A percentile compares a stretch with the other conserved stretches of the same genome.
phyloP scores from a whole-genome alignment of 2,888 invertebrate species.

The Electrophaes corylata region DNA sequence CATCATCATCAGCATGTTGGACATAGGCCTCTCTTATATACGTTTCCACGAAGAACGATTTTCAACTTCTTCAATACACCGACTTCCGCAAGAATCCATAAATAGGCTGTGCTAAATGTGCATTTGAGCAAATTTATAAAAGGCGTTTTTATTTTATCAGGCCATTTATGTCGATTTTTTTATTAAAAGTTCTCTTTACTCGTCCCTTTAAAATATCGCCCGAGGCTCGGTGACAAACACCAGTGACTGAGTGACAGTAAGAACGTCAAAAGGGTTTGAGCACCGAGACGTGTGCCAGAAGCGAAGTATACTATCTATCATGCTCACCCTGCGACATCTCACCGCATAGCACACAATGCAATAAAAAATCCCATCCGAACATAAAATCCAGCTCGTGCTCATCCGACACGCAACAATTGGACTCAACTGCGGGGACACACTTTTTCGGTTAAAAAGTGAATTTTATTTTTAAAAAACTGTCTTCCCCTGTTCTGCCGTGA shows the following conservation, averaged over 20 bases:
- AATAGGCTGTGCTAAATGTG: background rate
- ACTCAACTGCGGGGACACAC: slow-evolving; percentile 76
- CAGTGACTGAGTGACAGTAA: slow-evolving; percentile 37
- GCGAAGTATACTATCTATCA: slow-evolving; percentile 52
- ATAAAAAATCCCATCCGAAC: slow-evolving; percentile 80
- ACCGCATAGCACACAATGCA: slow-evolving; percentile 68
- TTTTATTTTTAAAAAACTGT: slow-evolving; percentile 80
- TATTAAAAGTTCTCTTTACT: slow-evolving; percentile 15
- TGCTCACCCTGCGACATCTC: slow-evolving; percentile 44
- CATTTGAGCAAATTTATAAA: background rate
- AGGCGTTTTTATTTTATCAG: slow-evolving; percentile 43
- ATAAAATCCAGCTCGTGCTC: slow-evolving; percentile 82
- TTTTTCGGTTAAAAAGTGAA: slow-evolving; percentile 77
- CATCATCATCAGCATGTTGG: too few species aligned
- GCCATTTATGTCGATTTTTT: slow-evolving; percentile 14
- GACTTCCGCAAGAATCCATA: background rate
- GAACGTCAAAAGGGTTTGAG: slow-evolving; percentile 57
- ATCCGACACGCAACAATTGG: slow-evolving; percentile 84
- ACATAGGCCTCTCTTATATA: too few species aligned
- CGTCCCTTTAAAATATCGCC: slow-evolving; percentile 43
- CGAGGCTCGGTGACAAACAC: slow-evolving; percentile 47
- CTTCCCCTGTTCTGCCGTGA: slow-evolving; percentile 70
- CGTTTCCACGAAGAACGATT: too few species aligned
- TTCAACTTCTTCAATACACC: too few species aligned
- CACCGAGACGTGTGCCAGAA: slow-evolving; percentile 55